Evolutionary conservation across 2,888 invertebrate species (phyloP).

Genomic region (Polyommatus icarus): DNA sequence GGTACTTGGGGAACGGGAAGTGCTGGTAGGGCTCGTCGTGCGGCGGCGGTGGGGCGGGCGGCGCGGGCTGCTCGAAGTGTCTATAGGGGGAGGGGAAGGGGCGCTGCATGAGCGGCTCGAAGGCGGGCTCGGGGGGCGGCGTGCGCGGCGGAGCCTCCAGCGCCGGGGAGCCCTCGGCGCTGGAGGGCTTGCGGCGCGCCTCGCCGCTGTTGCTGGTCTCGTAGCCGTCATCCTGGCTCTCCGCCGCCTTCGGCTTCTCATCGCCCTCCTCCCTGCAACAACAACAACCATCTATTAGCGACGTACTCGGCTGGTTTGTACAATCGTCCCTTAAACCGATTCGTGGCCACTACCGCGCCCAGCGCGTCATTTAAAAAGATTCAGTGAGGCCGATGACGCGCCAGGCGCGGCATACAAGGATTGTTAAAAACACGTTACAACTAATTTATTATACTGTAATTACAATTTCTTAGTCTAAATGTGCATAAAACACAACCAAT

Average conservation of each 20-base stretch:
- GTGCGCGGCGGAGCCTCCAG: slow-evolving; percentile 47
- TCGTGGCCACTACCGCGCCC: no score
- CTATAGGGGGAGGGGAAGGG: slow-evolving; percentile 48
- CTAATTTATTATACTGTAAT: no score
- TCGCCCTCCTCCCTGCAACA: slow-evolving; percentile 71
- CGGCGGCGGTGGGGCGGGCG: slow-evolving; percentile 46
- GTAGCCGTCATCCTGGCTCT: slow-evolving; percentile 93
- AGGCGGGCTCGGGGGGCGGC: slow-evolving; percentile 59
- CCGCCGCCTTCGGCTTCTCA: slow-evolving; percentile 81
- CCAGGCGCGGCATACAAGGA: no score
- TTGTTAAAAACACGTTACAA: no score
- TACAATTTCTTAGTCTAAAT: no score
- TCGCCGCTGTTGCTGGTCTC: slow-evolving; percentile 89
- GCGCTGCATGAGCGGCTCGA: slow-evolving; percentile 47
- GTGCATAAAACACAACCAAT: no score
- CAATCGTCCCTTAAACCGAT: no score
- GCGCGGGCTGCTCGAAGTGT: slow-evolving; percentile 51
- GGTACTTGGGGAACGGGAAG: slow-evolving; percentile 70
- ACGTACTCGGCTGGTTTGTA: not conserved
- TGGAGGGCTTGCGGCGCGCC: slow-evolving; percentile 68
- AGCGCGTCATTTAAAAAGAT: no score
- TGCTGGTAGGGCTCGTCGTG: slow-evolving; percentile 62
- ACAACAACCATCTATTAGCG: slow-evolving; percentile 32
- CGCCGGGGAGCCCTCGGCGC: slow-evolving; percentile 49
- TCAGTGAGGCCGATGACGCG: no score